Evolutionary conservation across 2,797 vertebrate genomes (phyloP).

Genomic region (Parotocinclus haroldoi): DNA sequence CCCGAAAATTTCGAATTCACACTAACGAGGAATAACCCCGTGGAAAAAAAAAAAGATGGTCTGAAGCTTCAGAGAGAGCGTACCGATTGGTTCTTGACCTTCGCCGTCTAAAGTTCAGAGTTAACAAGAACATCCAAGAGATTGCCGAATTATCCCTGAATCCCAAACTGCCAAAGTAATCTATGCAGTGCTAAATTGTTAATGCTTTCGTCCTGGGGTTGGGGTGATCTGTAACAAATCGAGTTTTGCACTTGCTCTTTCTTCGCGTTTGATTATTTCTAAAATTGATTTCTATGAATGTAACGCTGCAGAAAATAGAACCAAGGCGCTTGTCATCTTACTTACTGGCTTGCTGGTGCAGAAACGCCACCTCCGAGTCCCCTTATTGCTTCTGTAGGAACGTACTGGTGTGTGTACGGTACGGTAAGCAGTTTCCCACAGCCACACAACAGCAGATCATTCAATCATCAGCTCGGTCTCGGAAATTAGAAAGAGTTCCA

Average conservation of each 20-base stretch:
- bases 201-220: too few species aligned
- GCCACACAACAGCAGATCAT: neutral
- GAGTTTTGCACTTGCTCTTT: too few species aligned
- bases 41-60: neutral
- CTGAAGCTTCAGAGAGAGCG: neutral
- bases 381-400: conserved; percentile 1
- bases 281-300: too few species aligned
- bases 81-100: neutral
- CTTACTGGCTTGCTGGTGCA: conserved; percentile 8
- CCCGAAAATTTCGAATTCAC: neutral
- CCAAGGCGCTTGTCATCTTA: conserved; percentile 6
- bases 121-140: neutral
- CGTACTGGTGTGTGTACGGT: conserved; percentile 5
- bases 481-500: too few species aligned
- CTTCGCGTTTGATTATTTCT: too few species aligned
- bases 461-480: conserved; percentile 7
- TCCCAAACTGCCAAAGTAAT: too few species aligned
- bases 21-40: neutral
- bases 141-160: too few species aligned
- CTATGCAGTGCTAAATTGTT: too few species aligned
- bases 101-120: neutral
- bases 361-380: conserved; percentile 8
- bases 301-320: conserved; percentile 2
- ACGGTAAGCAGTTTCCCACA: conserved; percentile 5
- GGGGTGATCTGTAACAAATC: too few species aligned